Conservation (phyloP, 2,888 invertebrate species). For the Amiota communis region DNA sequence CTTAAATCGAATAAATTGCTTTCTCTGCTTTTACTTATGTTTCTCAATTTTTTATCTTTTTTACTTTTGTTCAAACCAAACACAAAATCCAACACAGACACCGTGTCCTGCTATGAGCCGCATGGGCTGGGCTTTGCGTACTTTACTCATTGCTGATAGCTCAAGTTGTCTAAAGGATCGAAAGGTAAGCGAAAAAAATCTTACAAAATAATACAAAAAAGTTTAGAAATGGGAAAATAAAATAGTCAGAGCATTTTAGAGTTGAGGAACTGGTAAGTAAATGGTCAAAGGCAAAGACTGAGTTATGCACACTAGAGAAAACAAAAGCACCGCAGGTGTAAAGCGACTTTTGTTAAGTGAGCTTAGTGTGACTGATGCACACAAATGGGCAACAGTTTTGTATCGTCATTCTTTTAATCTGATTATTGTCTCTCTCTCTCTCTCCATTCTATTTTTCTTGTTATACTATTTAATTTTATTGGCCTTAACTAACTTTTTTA, state of each 20-base stretch:
- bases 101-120: slow-evolving; percentile 80
- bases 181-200: slow-evolving; percentile 74
- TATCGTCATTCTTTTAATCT: background rate
- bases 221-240: background rate
- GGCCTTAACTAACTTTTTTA: slow-evolving; percentile 28
- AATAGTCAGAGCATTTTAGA: too few relatives aligned
- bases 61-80: background rate
- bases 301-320: background rate
- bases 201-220: background rate
- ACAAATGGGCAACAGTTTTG: slow-evolving; percentile 6
- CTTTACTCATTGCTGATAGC: slow-evolving; percentile 78
- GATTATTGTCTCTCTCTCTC: too few relatives aligned
- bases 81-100: slow-evolving; percentile 66
- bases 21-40: background rate
- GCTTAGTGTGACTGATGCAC: slow-evolving; percentile 20
- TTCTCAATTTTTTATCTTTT: background rate
- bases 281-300: background rate
- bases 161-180: slow-evolving; percentile 79
- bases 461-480: background rate
- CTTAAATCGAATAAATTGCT: background rate
- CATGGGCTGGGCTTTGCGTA: slow-evolving; percentile 81
- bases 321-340: background rate
- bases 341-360: background rate
- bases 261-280: too few relatives aligned
- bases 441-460: background rate